Base-by-base conservation (phyloP, 2,888 invertebrate genomes). In the Carterocephalus palaemon region DNA sequence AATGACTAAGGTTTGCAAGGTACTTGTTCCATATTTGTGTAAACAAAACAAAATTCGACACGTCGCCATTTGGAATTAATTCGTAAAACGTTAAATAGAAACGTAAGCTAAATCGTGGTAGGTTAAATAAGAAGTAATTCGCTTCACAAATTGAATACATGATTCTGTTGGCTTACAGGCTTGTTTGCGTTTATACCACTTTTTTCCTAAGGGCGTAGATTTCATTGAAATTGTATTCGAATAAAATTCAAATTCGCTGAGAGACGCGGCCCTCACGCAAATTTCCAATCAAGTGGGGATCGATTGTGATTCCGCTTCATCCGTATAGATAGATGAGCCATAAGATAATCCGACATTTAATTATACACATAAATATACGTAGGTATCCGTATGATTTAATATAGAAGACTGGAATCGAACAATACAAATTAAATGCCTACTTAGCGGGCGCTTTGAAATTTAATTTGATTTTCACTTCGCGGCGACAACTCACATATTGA, bases 211-310 rank as follows among this genome's bases (percentile, higher is more conserved):
- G 66, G 72, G 64, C 68, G 64, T 70, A 72, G 66, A 69, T 76
- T 75, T 70, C 70, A 77, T 67, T 71, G 67, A 69, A 70, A 74
- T 73, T 62, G 64, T 62, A 74, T 73, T 69, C 68, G 62, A 72
- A 78, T 76, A 78, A 75, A 75, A 80, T 77, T 80, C 73, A 74
- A 80, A 77, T 79, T 70, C 55, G 59, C 53, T 49, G 62, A 63
- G 59, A 60, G 60, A 62, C 58, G 54, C 59, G 57, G 58, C 59
- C 52, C 62, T 64, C 52, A 62, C 62, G 65, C 60, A 59, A 67
- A 67, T 67, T 76, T 78, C 75, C 75, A 77, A 79, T 79, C 79
- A 77, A 73, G 67, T 64, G 63, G 62, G 72, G 72, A 74, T 75
- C 69, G 67, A 62, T 64, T 61, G 66, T 67, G 66, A 69, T 64